phyloP scores from a whole-genome alignment of 37 sponge, comb jelly and placozoan genomes.

The Axinella damicornis region DNA sequence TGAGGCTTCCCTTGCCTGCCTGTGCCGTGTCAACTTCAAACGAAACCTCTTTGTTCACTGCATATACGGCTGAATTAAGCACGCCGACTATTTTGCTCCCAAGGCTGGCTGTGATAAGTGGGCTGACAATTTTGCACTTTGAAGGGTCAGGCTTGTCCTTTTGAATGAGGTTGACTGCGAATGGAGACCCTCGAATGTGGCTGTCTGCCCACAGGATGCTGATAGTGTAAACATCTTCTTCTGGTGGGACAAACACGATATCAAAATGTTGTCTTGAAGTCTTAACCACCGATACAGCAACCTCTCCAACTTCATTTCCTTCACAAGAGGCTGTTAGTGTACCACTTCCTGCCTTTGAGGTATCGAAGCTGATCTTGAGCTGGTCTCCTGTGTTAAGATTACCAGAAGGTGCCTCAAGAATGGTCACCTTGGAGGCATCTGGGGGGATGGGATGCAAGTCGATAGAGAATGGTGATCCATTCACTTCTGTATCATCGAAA shows the following conservation, averaged over 20 bases:
- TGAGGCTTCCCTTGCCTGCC: slow-evolving; percentile 77
- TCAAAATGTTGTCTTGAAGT: background rate
- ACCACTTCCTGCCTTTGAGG: slow-evolving; percentile 55
- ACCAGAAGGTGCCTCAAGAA: background rate
- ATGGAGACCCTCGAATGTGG: slow-evolving; percentile 75
- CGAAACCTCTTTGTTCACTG: slow-evolving; percentile 20
- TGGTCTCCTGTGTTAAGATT: slow-evolving; percentile 6
- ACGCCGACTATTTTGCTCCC: background rate
- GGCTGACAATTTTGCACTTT: background rate
- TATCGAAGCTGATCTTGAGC: slow-evolving; percentile 36
- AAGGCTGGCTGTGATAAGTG: background rate
- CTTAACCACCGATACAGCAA: slow-evolving; percentile 38
- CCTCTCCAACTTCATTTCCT: slow-evolving; percentile 40
- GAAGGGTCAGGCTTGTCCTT: slow-evolving; percentile 20
- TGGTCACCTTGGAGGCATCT: slow-evolving; percentile 23
- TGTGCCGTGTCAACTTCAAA: slow-evolving; percentile 57
- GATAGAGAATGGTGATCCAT: slow-evolving; percentile 46
- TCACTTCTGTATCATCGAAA: slow-evolving; percentile 44
- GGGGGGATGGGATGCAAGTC: slow-evolving; percentile 32
- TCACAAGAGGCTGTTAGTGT: slow-evolving; percentile 52
- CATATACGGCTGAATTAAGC: background rate
- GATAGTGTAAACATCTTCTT: slow-evolving; percentile 49
- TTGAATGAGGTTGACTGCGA: slow-evolving; percentile 52
- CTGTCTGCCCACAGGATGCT: slow-evolving; percentile 35
- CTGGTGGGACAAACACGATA: slow-evolving; percentile 44